These are phyloP conservation scores for Philereme transversata DNA, from an alignment of 2,888 invertebrate species.

Conservation along the genomic window DNA sequence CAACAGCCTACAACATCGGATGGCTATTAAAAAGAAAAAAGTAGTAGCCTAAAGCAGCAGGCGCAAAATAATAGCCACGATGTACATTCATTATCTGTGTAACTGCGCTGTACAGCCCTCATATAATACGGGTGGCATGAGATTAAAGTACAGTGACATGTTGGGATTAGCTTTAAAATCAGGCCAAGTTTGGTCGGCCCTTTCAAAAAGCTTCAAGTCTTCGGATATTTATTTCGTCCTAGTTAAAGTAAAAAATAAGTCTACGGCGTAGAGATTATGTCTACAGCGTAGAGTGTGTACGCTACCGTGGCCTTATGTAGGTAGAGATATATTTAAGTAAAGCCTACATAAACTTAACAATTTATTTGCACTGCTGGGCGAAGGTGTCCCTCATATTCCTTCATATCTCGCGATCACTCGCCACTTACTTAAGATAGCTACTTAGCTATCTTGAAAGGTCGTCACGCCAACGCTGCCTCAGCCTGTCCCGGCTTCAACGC, in stretches of 20 bases:
- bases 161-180: conserved; percentile 8
- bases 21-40: conserved; percentile 36
- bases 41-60: conserved; percentile 15
- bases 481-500: too few species aligned
- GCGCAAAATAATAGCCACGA: conserved; percentile 36
- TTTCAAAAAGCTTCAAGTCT: not conserved
- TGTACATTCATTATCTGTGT: conserved; percentile 63
- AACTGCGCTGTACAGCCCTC: conserved; percentile 52
- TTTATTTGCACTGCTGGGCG: too few species aligned
- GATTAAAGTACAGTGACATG: conserved; percentile 22
- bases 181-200: not conserved
- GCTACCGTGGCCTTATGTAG: too few species aligned
- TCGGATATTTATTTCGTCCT: not conserved
- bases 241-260: not conserved
- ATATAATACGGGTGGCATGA: conserved; percentile 24
- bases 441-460: too few species aligned
- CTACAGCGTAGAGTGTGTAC: too few species aligned
- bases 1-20: conserved; percentile 40
- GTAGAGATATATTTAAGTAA: too few species aligned
- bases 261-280: too few species aligned
- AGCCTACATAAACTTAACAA: too few species aligned
- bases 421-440: too few species aligned
- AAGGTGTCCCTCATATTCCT: too few species aligned
- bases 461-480: too few species aligned
- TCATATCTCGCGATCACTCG: too few species aligned